phyloP scores from a whole-genome alignment of 92 coral and sea anemone species.

The Umimayanthus kanabou region DNA sequence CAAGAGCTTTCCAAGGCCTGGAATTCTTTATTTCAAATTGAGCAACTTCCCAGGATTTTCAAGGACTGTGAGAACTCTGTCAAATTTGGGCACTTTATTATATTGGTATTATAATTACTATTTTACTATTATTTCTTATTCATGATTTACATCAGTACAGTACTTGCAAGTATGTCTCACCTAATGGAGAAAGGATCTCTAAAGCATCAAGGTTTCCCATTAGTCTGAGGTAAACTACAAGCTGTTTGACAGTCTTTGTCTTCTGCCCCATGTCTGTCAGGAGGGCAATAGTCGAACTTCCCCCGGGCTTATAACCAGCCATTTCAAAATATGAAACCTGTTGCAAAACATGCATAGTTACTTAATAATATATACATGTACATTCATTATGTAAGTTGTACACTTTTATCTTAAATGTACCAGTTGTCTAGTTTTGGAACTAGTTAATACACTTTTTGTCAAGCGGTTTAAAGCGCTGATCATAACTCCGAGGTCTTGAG shows the following conservation, averaged over 20 bases:
- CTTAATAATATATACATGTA: not conserved
- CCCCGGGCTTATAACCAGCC: constrained; percentile 47
- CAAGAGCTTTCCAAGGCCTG: no score
- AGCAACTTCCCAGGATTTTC: no score
- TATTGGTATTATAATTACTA: not conserved
- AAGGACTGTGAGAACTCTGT: no score
- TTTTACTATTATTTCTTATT: not conserved
- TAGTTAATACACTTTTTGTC: no score
- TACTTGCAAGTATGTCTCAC: not conserved
- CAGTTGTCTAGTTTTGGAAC: not conserved
- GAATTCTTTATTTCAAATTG: no score
- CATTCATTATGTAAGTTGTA: not conserved
- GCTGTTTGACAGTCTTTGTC: constrained; percentile 79
- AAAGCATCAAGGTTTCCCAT: constrained; percentile 74
- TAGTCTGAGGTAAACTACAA: constrained; percentile 65
- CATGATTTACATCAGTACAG: not conserved
- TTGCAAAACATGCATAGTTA: not conserved
- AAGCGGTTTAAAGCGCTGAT: no score
- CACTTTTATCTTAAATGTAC: not conserved
- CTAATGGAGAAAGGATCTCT: constrained; percentile 48
- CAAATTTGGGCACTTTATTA: no score
- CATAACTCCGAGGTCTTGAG: no score
- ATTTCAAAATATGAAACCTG: constrained; percentile 73
- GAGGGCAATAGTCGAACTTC: constrained; percentile 67
- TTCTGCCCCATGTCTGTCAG: constrained; percentile 80